A percentile compares a stretch with the other conserved stretches of the same genome.
These are phyloP conservation scores for Proisotoma minuta DNA, from an alignment of 2,888 invertebrate species.

Conservation along the genomic window DNA sequence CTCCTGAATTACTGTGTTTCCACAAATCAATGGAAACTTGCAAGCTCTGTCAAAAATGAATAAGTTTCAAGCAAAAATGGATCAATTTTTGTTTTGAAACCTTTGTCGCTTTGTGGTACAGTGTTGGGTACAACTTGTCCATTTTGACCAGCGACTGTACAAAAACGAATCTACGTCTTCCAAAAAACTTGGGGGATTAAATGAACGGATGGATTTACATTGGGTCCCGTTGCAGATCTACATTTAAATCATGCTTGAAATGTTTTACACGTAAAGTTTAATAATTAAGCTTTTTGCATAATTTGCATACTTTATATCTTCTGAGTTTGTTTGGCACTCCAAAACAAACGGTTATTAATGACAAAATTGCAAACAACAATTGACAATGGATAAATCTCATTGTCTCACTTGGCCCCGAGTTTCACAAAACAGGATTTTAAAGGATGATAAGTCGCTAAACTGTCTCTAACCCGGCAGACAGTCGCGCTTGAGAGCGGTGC, in stretches of 20 bases:
- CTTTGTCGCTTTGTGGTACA: conserved; percentile 75
- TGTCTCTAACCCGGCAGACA: too few relatives aligned
- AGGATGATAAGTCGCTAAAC: too few relatives aligned
- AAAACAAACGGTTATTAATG: conserved; percentile 26
- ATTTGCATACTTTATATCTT: conserved; percentile 46
- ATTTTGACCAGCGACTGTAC: conserved; percentile 66
- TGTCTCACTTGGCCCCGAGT: too few relatives aligned
- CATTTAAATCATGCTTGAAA: background rate
- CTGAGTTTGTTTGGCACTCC: conserved; percentile 35
- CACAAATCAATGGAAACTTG: conserved; percentile 67
- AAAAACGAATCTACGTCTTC: conserved; percentile 48
- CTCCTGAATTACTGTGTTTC: conserved; percentile 70
- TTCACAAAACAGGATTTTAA: too few relatives aligned
- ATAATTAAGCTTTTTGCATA: too few relatives aligned
- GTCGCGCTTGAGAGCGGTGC: too few relatives aligned
- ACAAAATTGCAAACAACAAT: conserved; percentile 9
- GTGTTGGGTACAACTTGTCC: conserved; percentile 73
- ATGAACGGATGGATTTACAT: conserved; percentile 43
- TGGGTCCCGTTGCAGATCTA: conserved; percentile 41
- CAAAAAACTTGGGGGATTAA: conserved; percentile 34
- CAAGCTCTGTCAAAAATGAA: conserved; percentile 60
- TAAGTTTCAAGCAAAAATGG: background rate
- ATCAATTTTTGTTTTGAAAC: conserved; percentile 52
- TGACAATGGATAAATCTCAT: too few relatives aligned
- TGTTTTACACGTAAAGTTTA: too few relatives aligned